Percentiles rank a stretch among this genome's conserved stretches.
These are phyloP conservation scores for Poeciliopsis paucimaculata DNA, from an alignment of 2,797 vertebrate genomes.

Conservation along the genomic window DNA sequence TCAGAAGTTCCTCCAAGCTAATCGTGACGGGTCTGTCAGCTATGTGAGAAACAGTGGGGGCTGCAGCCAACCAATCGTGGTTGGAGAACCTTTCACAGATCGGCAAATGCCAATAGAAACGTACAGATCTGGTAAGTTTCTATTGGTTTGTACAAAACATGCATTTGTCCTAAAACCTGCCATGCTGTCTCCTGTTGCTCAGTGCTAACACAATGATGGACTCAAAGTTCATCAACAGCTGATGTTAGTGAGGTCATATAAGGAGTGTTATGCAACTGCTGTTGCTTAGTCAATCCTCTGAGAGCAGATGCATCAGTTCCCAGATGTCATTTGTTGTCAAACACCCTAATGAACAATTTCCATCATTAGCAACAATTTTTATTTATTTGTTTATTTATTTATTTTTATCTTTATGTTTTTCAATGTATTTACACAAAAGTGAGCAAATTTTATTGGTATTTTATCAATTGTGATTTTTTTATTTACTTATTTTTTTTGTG, in stretches of 20 bases:
- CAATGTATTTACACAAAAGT: not conserved
- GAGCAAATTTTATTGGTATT: not conserved
- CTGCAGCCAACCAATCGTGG: not conserved
- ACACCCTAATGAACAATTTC: not conserved
- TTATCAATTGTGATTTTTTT: not conserved
- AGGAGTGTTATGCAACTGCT: not conserved
- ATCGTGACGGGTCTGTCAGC: not conserved
- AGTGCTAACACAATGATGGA: not conserved
- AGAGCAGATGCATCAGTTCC: not conserved
- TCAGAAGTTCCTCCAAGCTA: not conserved
- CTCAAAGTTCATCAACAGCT: slow-evolving; percentile 1
- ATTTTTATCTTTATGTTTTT: not conserved
- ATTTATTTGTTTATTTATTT: not conserved
- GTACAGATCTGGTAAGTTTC: no score
- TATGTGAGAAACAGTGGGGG: not conserved
- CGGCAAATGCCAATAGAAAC: not conserved
- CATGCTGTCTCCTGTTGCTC: not conserved
- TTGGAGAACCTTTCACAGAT: not conserved
- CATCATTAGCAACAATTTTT: not conserved
- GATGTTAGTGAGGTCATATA: not conserved
- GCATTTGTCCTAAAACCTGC: not conserved
- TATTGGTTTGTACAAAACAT: not conserved
- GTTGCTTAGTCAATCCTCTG: not conserved
- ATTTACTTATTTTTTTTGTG: no score
- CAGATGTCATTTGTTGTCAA: not conserved